A percentile compares a stretch with the other conserved stretches of the same genome.
phyloP scores from a whole-genome alignment of 2,113 vertebrate species.

The Myotis davidii region DNA sequence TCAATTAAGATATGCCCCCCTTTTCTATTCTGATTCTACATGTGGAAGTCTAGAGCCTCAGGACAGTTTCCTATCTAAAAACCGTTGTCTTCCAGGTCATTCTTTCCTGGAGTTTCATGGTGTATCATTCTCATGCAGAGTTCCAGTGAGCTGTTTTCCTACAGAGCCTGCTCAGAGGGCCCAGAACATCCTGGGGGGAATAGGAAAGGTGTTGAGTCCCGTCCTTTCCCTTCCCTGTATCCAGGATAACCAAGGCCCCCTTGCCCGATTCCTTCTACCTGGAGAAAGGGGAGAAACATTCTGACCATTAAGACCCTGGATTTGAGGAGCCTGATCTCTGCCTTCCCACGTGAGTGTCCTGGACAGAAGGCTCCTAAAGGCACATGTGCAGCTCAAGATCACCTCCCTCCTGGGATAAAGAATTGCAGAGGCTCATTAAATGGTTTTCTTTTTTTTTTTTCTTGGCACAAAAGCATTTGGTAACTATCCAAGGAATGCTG shows the following conservation, averaged over 20 bases:
- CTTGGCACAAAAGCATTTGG: conserved; percentile 68
- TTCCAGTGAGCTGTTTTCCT: not conserved
- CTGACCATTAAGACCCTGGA: not conserved
- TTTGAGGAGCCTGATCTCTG: not conserved
- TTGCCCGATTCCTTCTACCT: not conserved
- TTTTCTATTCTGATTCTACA: not conserved
- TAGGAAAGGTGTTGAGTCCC: not conserved
- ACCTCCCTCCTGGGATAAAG: conserved; percentile 58
- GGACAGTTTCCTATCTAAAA: not conserved
- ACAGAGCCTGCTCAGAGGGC: not conserved
- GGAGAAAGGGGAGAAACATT: not conserved
- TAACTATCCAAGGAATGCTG: conserved; percentile 63
- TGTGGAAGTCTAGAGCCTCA: not conserved
- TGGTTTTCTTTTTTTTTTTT: not conserved
- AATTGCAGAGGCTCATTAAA: conserved; percentile 57
- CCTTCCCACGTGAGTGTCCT: not conserved
- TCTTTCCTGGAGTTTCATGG: not conserved
- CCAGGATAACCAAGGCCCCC: not conserved
- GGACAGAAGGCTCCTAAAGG: not conserved
- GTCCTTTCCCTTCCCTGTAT: not conserved
- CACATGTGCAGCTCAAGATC: conserved; percentile 34
- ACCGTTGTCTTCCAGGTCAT: not conserved
- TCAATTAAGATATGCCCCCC: not conserved
- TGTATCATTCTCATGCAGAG: not conserved
- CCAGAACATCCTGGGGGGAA: not conserved